Conservation (phyloP, 2,113 vertebrate genomes). For the Sceloporus tristichus region DNA sequence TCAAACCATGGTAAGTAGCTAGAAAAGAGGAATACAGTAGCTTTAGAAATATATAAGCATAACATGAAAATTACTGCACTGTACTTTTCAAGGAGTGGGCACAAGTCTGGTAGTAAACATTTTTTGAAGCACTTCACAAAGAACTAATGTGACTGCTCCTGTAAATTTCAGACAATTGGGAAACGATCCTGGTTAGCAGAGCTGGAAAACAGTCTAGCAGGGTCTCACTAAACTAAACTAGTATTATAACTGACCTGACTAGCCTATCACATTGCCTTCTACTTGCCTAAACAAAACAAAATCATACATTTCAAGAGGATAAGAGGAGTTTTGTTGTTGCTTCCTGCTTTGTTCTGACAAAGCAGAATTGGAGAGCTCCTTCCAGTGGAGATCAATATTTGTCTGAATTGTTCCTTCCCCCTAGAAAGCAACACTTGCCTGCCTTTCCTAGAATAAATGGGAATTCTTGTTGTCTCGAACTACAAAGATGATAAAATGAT, state of each 20-base stretch:
- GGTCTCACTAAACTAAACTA: background rate
- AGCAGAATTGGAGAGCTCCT: background rate
- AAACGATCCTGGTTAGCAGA: background rate
- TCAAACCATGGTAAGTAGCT: slow-evolving; percentile 99
- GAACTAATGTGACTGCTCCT: background rate
- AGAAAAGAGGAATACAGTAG: slow-evolving; percentile 60
- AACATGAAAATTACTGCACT: background rate
- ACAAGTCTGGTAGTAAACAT: background rate
- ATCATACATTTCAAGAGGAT: too few relatives aligned
- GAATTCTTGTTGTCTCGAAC: background rate
- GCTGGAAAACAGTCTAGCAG: too few relatives aligned
- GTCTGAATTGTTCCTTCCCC: background rate
- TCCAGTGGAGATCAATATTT: background rate
- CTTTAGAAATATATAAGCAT: slow-evolving; percentile 4
- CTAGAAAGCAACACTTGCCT: background rate
- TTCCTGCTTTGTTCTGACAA: background rate
- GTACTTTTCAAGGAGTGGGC: background rate
- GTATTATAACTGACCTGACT: too few relatives aligned
- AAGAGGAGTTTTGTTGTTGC: too few relatives aligned
- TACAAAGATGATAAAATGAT: background rate
- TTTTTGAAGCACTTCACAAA: background rate
- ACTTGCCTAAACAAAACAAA: too few relatives aligned
- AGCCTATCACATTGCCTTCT: too few relatives aligned
- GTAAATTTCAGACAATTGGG: background rate
- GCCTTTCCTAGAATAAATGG: background rate